Conservation (phyloP, 2,888 invertebrate genomes). For the Girardia tigrina region DNA sequence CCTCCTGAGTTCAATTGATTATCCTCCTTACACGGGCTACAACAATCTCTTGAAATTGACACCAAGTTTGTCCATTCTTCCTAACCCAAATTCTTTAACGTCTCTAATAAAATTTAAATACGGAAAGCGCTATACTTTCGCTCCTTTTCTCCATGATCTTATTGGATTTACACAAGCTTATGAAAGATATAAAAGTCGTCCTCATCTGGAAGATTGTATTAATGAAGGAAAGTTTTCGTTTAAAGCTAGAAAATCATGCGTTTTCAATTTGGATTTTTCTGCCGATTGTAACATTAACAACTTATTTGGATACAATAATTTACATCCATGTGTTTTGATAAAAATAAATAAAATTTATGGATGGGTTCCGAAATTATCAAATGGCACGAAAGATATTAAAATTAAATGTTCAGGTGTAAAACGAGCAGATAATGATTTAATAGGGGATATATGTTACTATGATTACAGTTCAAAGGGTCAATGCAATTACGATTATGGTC, state of each 20-base stretch:
- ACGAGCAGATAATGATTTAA: neutral
- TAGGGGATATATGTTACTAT: neutral
- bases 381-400: neutral
- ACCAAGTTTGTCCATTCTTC: slow-evolving; percentile 14
- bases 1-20: neutral
- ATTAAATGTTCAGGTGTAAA: neutral
- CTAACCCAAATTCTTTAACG: neutral
- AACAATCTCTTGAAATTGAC: neutral
- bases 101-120: slow-evolving; percentile 24
- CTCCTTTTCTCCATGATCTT: neutral
- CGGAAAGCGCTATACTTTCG: slow-evolving; percentile 21
- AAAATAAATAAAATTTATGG: neutral
- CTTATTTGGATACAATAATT: neutral
- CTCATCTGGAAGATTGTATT: slow-evolving; percentile 5
- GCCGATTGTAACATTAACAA: neutral
- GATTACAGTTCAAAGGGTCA: neutral
- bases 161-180: neutral
- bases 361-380: neutral
- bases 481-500: neutral
- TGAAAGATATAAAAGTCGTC: neutral
- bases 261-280: neutral
- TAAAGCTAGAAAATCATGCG: neutral
- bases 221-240: neutral
- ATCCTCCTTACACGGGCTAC: neutral
- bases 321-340: neutral